Evolutionary conservation across 2,797 vertebrate genomes (phyloP), one percentile per base, ranked within the genome.

Genomic region (Loris lydekkerianus): DNA sequence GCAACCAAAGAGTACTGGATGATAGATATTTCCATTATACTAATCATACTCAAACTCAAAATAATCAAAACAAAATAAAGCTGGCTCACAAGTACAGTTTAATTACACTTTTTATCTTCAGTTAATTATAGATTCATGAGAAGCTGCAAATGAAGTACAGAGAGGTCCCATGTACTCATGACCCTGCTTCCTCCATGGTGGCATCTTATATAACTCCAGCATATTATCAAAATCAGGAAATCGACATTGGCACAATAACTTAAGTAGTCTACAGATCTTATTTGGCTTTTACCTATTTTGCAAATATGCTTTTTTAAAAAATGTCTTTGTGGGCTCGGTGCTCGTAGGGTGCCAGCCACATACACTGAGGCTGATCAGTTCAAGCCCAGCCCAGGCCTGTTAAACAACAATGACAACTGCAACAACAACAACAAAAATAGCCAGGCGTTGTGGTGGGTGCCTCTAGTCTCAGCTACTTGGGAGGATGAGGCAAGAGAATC

Each of bases 31-130:
- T 37, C 49, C 37, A 31, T 92, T 80, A 85, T 1, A 18, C 9
- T 67, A 72, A 81, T 43, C 34, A 72, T 89, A 7, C 58, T 67
- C 43, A 37, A 78, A 73, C 89, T 88, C 27, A 73, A 84, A 96
- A 78, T 65, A 67, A 67, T 73, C 73, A 87, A 80, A 88, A 84
- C 58, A 94, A 21, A 84, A 80, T 60, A 78, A 88, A 84, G 31
- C 31, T 7, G 15, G 18, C 37, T 86, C 37, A 56, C 18, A 23
- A 27, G 18, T 31, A 67, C 10, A 77, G n/a, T 83, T 76, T 75
- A 46, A 67, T 72, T 81, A 56, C 56, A 29, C 18, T 46, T 89
- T 43, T 69, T n/a, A 27, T 49, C 75, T 58, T 76, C 20, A 92
- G 61, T 86, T 95, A 75, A 67, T 76, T 82, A 76, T 17, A 92